Conservation (phyloP, 2,888 invertebrate species). For the Dasysyrphus albostriatus region DNA sequence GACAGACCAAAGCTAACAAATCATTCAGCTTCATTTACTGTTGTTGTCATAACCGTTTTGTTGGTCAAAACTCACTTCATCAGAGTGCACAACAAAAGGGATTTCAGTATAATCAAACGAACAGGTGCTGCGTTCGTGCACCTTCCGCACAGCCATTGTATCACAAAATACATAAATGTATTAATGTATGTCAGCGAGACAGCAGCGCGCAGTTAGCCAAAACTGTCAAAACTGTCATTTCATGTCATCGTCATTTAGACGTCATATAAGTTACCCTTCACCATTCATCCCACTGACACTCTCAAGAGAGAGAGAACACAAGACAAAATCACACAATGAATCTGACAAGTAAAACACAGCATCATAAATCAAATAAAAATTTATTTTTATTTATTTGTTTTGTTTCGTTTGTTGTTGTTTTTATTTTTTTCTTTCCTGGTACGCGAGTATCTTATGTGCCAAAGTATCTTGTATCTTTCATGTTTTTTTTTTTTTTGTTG, state of each 20-base stretch:
- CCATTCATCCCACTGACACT: conserved; percentile 52
- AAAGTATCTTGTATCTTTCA: conserved; percentile 52
- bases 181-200: conserved; percentile 42
- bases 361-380: conserved; percentile 73
- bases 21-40: conserved; percentile 17
- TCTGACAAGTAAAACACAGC: conserved; percentile 74
- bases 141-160: conserved; percentile 41
- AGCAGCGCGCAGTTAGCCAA: conserved; percentile 60
- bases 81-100: conserved; percentile 41
- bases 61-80: neutral
- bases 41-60: neutral
- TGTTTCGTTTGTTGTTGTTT: neutral
- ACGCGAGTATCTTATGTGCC: conserved; percentile 2
- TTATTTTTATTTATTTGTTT: conserved; percentile 1
- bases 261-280: conserved; percentile 38
- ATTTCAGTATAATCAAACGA: neutral
- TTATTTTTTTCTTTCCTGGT: neutral
- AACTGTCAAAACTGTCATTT: conserved; percentile 75
- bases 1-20: neutral
- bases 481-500: conserved; percentile 24
- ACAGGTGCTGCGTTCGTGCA: conserved; percentile 56
- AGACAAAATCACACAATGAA: conserved; percentile 67
- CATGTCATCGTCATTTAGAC: conserved; percentile 71
- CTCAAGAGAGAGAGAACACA: conserved; percentile 40
- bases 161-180: conserved; percentile 15